Conservation (phyloP, 1,140 invertebrate species). For the Bombus turneri region DNA sequence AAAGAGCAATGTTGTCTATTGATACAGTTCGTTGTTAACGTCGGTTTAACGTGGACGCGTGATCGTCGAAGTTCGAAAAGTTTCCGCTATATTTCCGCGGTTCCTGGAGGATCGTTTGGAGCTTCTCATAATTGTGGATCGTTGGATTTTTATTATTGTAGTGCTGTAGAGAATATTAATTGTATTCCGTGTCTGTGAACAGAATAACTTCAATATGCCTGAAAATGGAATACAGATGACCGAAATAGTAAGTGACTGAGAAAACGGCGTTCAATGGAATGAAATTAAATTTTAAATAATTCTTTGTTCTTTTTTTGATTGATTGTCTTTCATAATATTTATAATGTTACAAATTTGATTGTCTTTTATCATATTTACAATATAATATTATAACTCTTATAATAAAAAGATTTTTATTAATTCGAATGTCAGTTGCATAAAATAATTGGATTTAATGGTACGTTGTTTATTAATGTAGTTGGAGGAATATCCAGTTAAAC, state of each 20-base stretch:
- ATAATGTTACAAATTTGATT: no score
- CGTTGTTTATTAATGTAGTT: not conserved
- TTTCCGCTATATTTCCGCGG: not conserved
- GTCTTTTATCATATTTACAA: no score
- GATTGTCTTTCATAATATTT: no score
- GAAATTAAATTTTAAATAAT: not conserved
- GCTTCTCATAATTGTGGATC: not conserved
- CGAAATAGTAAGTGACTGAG: slow-evolving; percentile 53
- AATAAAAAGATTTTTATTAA: not conserved
- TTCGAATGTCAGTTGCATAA: not conserved
- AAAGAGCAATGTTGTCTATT: slow-evolving; percentile 20
- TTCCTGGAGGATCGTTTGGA: not conserved
- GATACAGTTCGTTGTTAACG: slow-evolving; percentile 38
- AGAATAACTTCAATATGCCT: slow-evolving; percentile 27
- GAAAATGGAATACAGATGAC: slow-evolving; percentile 49
- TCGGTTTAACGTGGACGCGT: slow-evolving; percentile 9
- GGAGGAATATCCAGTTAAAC: not conserved
- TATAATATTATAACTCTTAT: no score
- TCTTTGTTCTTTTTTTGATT: not conserved
- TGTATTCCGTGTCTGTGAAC: not conserved
- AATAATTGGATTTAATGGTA: not conserved
- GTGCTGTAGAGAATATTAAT: not conserved
- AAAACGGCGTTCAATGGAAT: not conserved
- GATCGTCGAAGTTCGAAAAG: no score
- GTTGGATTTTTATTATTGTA: no score